These are phyloP conservation scores for Argopecten irradians DNA, from an alignment of 1,140 invertebrate genomes.

Conservation along the genomic window DNA sequence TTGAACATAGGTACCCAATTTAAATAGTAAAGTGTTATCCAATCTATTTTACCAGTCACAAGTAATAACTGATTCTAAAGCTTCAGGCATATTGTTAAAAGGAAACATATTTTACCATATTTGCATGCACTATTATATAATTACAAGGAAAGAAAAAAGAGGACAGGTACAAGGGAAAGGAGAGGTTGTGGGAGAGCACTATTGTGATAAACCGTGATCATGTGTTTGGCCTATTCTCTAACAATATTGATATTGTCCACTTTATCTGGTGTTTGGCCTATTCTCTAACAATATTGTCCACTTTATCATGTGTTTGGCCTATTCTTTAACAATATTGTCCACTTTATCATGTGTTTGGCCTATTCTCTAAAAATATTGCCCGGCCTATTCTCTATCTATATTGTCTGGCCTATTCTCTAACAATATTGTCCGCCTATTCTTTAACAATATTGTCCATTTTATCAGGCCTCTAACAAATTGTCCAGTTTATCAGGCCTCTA, in stretches of 20 bases:
- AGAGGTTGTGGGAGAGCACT: neutral
- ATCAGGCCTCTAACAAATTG: too few species aligned
- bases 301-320: too few species aligned
- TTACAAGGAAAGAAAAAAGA: neutral
- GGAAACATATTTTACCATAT: too few species aligned
- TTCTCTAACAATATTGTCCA: neutral
- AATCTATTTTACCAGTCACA: neutral
- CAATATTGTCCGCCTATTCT: too few species aligned
- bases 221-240: too few species aligned
- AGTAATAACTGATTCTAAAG: constrained; percentile 12
- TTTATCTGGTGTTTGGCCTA: too few species aligned
- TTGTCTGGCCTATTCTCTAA: too few species aligned
- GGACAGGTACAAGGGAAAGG: too few species aligned
- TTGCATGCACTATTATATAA: neutral
- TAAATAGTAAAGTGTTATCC: neutral
- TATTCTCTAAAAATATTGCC: neutral
- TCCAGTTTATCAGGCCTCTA: too few species aligned
- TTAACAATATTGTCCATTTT: too few species aligned
- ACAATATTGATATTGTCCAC: neutral
- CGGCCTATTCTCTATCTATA: too few species aligned
- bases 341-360: too few species aligned
- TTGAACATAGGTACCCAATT: neutral
- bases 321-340: neutral
- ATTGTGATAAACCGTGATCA: neutral
- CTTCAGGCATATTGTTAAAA: neutral